Evolutionary conservation across 35 echinoderm and acorn worm genomes (phyloP), one percentile per base, ranked within the genome.

Genomic region (Ophioderma brevispina): DNA sequence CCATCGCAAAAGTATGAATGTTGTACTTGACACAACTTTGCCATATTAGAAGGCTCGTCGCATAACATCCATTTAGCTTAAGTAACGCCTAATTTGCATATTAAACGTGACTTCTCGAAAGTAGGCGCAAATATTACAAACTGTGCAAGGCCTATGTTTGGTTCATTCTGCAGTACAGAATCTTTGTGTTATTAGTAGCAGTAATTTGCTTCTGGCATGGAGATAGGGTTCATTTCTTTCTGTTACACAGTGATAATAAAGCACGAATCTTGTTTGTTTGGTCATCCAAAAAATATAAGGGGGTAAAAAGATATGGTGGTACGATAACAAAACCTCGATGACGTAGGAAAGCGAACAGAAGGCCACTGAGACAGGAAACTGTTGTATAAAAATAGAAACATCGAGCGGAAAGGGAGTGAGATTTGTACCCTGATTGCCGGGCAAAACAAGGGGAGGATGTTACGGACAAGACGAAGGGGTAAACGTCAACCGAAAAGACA

Each of bases 291-390:
- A 70, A 70, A 18, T 70, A 30, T 25, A 70, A 70, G 59, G 59
- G 59, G 59, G 59, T 70, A 70, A 70, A 70, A 70, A 25, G n/a
- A 70, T 8, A 70, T 70, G 28, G 28, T 70, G 59, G 59, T 70
- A 46, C 28, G 59, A 70, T 70, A 70, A 25, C 59, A 70, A 70
- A 70, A 18, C 59, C 59, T 70, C 15, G 28, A 70, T 70, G 59
- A 70, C 59, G 59, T 70, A 70, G 59, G 59, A 25, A 70, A 25
- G 28, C 59, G 59, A 70, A 70, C 59, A 70, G 59, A 70, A 70
- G 59, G 59, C 59, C 59, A 30, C 59, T 13, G 10, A 70, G 28
- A 70, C 59, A 70, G 59, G 59, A 70, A 70, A 30, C 59, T 25
- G n/a, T 70, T 3, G 59, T 70, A 70, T 25, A 25, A 70, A 70